A percentile compares a stretch with the other conserved stretches of the same genome.
Conservation (phyloP, 2,113 vertebrate genomes). For the Papio anubis region DNA sequence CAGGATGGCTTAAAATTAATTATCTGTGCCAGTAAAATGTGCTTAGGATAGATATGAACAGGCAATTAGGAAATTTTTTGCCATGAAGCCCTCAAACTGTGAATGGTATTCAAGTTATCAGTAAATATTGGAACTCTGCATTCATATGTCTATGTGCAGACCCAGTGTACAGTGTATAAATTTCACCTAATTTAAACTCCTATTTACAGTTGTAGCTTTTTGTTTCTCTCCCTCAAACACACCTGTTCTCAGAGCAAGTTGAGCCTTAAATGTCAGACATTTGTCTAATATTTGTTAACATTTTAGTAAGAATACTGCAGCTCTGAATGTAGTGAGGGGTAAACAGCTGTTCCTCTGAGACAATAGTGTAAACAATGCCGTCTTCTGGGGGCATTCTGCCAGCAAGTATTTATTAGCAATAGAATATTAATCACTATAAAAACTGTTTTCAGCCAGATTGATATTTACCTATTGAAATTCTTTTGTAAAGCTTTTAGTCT, state of each 20-base stretch:
- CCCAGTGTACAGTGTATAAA: constrained; percentile 11
- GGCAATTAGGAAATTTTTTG: background rate
- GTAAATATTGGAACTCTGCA: constrained; percentile 25
- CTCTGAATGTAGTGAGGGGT: constrained; percentile 49
- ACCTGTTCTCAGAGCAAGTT: constrained; percentile 66
- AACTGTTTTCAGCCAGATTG: constrained; percentile 45
- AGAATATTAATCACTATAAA: constrained; percentile 81
- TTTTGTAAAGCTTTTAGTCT: constrained; percentile 10
- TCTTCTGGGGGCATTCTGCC: constrained; percentile 79
- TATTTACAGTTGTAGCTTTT: constrained; percentile 29
- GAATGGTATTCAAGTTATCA: constrained; percentile 33
- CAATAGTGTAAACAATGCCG: constrained; percentile 81
- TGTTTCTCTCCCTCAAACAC: background rate
- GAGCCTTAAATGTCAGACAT: constrained; percentile 63
- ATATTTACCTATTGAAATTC: constrained; percentile 46
- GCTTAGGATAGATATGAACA: background rate
- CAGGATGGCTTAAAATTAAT: constrained; percentile 6
- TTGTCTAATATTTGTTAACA: constrained; percentile 78
- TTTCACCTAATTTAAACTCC: constrained; percentile 47
- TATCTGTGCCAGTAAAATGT: background rate
- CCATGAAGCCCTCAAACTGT: background rate
- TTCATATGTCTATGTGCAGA: background rate
- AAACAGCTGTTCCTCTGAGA: constrained; percentile 78
- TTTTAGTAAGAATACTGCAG: constrained; percentile 67
- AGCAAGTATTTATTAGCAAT: constrained; percentile 77